Conservation (phyloP, 2,888 invertebrate species). For the Amblyjoppa proteus region DNA sequence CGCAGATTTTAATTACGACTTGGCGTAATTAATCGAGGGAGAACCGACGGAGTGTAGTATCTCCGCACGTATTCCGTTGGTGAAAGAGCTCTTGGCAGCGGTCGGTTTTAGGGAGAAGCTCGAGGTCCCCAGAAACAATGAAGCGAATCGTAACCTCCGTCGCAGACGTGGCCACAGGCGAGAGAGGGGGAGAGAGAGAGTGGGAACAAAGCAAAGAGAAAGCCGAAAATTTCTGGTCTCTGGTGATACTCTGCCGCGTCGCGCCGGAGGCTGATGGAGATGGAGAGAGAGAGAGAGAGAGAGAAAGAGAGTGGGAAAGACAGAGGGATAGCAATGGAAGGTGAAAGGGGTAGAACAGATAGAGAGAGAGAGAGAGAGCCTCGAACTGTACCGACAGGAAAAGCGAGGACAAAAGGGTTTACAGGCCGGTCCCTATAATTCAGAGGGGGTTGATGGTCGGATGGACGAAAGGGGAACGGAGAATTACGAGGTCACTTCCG, state of each 20-base stretch:
- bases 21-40: constrained; percentile 1
- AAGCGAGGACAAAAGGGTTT: constrained; percentile 84
- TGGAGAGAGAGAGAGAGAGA: constrained; percentile 43
- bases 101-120: constrained; percentile 50
- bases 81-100: constrained; percentile 9
- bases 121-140: constrained; percentile 58
- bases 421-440: constrained; percentile 82
- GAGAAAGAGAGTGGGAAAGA: constrained; percentile 38
- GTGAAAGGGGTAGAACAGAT: constrained; percentile 23
- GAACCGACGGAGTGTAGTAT: not conserved
- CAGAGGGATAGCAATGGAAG: constrained; percentile 25
- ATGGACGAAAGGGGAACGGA: constrained; percentile 77
- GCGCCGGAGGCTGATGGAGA: constrained; percentile 20
- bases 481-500: constrained; percentile 85
- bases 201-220: constrained; percentile 61
- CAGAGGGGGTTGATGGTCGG: constrained; percentile 76
- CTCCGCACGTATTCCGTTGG: constrained; percentile 12
- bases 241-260: constrained; percentile 12
- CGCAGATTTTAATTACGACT: constrained; percentile 12
- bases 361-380: constrained; percentile 56
- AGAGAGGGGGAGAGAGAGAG: constrained; percentile 5
- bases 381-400: constrained; percentile 78
- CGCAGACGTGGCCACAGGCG: constrained; percentile 30
- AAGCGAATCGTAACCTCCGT: constrained; percentile 52
- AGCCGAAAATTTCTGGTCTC: constrained; percentile 64